Percentiles rank a stretch among this genome's conserved stretches.
phyloP scores from a whole-genome alignment of 2,888 invertebrate genomes.

The Eristalis tenax region DNA sequence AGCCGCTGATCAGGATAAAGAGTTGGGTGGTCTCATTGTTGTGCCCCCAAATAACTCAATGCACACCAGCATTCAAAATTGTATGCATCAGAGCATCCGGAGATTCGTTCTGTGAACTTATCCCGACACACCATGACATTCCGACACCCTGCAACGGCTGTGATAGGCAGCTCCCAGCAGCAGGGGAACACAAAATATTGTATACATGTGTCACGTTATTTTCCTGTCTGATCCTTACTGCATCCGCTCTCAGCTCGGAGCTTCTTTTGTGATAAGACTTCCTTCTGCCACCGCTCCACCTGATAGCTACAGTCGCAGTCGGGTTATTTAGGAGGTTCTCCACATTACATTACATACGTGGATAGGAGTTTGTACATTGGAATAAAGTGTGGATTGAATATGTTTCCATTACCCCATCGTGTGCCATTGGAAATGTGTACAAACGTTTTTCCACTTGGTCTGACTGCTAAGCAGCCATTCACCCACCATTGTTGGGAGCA shows the following conservation, averaged over 20 bases:
- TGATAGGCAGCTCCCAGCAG: neutral
- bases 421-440: slow-evolving; percentile 46
- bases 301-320: neutral
- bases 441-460: slow-evolving; percentile 49
- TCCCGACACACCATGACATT: neutral
- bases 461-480: neutral
- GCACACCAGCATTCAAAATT: neutral
- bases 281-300: neutral
- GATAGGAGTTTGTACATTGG: slow-evolving; percentile 11
- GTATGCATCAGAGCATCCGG: neutral
- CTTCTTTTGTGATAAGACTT: slow-evolving; percentile 33
- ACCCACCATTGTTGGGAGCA: slow-evolving; percentile 21
- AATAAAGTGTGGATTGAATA: slow-evolving; percentile 64
- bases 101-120: neutral
- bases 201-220: slow-evolving; percentile 44
- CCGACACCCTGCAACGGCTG: neutral
- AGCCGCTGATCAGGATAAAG: neutral
- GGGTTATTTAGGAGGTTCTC: slow-evolving; percentile 42
- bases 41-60: neutral
- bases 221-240: slow-evolving; percentile 53
- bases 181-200: neutral
- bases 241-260: slow-evolving; percentile 30
- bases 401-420: slow-evolving; percentile 60
- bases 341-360: neutral
- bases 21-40: neutral